Evolutionary conservation across 1,140 invertebrate genomes (phyloP).

Genomic region (Lordiphosa clarofinis): DNA sequence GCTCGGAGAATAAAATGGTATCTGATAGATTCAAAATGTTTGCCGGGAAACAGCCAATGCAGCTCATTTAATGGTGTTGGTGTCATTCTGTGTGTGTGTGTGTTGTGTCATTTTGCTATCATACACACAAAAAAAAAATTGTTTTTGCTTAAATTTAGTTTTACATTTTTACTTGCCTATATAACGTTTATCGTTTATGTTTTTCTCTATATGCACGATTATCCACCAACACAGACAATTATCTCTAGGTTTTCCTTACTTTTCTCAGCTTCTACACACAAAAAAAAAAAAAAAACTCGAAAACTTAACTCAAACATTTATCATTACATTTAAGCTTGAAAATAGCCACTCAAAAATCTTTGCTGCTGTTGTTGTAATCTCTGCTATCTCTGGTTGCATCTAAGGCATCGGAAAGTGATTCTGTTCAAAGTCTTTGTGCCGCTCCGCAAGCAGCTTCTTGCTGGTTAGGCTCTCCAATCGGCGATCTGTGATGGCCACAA

Average conservation of each 20-base stretch:
- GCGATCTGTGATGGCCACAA: slow-evolving; percentile 75
- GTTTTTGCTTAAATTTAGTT: slow-evolving; percentile 26
- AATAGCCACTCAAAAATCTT: slow-evolving; percentile 24
- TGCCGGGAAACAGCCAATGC: slow-evolving; percentile 1
- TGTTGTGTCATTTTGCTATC: slow-evolving; percentile 34
- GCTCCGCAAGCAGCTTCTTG: slow-evolving; percentile 49
- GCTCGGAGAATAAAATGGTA: too few relatives aligned
- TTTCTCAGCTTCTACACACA: background rate
- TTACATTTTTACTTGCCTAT: slow-evolving; percentile 39
- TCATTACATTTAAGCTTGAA: slow-evolving; percentile 30
- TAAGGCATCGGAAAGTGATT: slow-evolving; percentile 79
- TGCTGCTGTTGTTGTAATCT: too few relatives aligned
- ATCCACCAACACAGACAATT: slow-evolving; percentile 26
- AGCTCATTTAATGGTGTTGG: background rate
- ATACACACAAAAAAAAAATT: slow-evolving; percentile 49
- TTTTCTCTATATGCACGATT: slow-evolving; percentile 28
- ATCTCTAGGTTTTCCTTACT: slow-evolving; percentile 17
- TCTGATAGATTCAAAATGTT: too few relatives aligned
- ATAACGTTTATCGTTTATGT: slow-evolving; percentile 42
- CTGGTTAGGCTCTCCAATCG: slow-evolving; percentile 49
- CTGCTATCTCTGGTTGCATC: slow-evolving; percentile 18
- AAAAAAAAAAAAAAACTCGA: background rate
- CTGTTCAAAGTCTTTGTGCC: slow-evolving; percentile 75
- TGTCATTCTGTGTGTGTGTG: slow-evolving; percentile 13
- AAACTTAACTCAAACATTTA: slow-evolving; percentile 9